These are phyloP conservation scores for Suricata suricatta DNA, from an alignment of 2,113 vertebrate species.

Conservation along the genomic window DNA sequence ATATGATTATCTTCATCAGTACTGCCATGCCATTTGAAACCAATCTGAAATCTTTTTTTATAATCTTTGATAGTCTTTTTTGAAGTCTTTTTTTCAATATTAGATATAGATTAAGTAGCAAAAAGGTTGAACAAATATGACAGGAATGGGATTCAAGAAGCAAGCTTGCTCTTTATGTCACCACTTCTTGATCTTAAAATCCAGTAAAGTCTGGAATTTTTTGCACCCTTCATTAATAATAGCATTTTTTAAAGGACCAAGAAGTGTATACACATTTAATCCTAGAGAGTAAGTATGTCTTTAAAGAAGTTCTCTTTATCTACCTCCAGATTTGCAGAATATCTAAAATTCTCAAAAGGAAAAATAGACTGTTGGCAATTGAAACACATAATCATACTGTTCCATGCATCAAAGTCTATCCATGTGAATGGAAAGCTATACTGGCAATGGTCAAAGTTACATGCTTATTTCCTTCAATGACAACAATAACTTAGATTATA, in stretches of 20 bases:
- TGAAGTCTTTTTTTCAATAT: neutral
- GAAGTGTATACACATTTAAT: neutral
- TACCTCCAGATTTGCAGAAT: neutral
- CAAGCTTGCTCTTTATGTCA: neutral
- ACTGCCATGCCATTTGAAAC: neutral
- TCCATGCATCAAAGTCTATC: neutral
- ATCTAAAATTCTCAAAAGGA: neutral
- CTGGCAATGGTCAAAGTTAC: neutral
- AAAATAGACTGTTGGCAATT: neutral
- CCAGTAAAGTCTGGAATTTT: neutral
- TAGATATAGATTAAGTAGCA: neutral
- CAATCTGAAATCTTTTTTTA: neutral
- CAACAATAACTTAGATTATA: neutral
- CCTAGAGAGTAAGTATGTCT: neutral
- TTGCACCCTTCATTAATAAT: neutral
- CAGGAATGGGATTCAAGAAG: neutral
- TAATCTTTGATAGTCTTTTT: neutral
- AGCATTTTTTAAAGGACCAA: neutral
- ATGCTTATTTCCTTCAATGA: neutral
- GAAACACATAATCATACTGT: neutral
- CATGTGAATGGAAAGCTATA: neutral
- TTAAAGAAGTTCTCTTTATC: constrained; percentile 1
- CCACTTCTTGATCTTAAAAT: neutral
- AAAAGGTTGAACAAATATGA: neutral
- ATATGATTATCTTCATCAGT: neutral